These are phyloP conservation scores for Poecilia velifera DNA, from an alignment of 2,797 vertebrate genomes.

Conservation along the genomic window DNA sequence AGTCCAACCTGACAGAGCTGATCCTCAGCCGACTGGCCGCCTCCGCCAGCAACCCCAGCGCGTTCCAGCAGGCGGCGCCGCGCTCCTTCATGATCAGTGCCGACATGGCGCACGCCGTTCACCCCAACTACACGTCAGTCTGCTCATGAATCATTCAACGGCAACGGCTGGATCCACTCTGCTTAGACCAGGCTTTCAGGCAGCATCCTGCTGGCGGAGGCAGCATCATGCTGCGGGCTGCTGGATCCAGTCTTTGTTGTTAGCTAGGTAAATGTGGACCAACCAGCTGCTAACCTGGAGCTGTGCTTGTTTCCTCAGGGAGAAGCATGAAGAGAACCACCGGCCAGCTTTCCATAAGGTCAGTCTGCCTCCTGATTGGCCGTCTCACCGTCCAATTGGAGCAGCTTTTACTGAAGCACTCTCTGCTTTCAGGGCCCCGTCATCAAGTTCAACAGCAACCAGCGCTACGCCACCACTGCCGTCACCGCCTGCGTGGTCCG, in stretches of 20 bases:
- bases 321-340: constrained; percentile 98
- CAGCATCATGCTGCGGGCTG: not conserved
- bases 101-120: constrained; percentile 95
- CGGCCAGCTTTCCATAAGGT: constrained; percentile 96
- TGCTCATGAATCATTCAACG: too few species aligned
- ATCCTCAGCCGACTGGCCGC: constrained; percentile 89
- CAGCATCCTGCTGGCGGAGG: too few species aligned
- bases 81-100: constrained; percentile 97
- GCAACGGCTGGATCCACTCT: too few species aligned
- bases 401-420: not conserved
- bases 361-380: not conserved
- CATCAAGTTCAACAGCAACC: constrained; percentile 97
- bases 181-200: too few species aligned
- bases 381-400: not conserved
- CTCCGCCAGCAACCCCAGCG: constrained; percentile 82
- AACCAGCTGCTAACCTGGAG: not conserved
- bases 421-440: constrained; percentile 88
- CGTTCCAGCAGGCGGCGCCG: constrained; percentile 92
- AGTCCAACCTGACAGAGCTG: constrained; percentile 93
- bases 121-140: constrained; percentile 96
- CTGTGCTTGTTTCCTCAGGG: constrained; percentile 73
- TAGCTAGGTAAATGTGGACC: not conserved
- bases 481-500: constrained; percentile 89
- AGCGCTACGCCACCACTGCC: constrained; percentile 94
- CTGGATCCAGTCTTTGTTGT: not conserved